Base-by-base conservation (phyloP, 2,888 invertebrate species). In the Leucophora obtusa region DNA sequence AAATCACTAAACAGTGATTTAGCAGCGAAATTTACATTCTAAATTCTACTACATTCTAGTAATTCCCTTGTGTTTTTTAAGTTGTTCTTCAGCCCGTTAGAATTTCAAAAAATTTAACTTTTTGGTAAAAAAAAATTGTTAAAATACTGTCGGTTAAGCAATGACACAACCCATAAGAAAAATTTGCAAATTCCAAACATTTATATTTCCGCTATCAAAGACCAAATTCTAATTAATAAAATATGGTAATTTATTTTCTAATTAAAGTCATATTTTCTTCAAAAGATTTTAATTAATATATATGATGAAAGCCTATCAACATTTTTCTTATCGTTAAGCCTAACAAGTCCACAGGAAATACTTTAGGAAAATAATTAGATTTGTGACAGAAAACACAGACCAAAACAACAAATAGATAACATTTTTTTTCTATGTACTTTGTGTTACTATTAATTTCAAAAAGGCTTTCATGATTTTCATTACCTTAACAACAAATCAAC, bases 401-500 rank as follows among this genome's bases (percentile, higher is more conserved):
- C 18, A 70, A 17, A 60, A n/a, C 17, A 38, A 38, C 38, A 11
- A 38, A 38, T 4, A 11, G 14, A 38, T 38, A 38, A 4, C 8
- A 38, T 38, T 38, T 1, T 38, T 11, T 38, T 38, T 28, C 5
- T 28, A 28, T 28, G 28, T 28, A 28, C 28, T 28, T n/a, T 47
- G 4, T n/a, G 1, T 47, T 6, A 47, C n/a, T 47, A n/a, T 21
- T 54, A 9, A 17, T 33, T n/a, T 14, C 58, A n/a, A 43, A 76
- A 58, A 62, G 43, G 58, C 3, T 76, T 70, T 65, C 56, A 76
- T 70, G 70, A 65, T 63, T 69, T 76, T 59, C 76, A 70, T 65
- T 76, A 76, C 63, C 58, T 53, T 54, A 10, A 77, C 66, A 66
- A 71, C 71, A 77, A 77, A 77, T 77, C 71, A 77, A 53, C 56